phyloP scores from a whole-genome alignment of 1,140 invertebrate genomes.

The Lethrus apterus region DNA sequence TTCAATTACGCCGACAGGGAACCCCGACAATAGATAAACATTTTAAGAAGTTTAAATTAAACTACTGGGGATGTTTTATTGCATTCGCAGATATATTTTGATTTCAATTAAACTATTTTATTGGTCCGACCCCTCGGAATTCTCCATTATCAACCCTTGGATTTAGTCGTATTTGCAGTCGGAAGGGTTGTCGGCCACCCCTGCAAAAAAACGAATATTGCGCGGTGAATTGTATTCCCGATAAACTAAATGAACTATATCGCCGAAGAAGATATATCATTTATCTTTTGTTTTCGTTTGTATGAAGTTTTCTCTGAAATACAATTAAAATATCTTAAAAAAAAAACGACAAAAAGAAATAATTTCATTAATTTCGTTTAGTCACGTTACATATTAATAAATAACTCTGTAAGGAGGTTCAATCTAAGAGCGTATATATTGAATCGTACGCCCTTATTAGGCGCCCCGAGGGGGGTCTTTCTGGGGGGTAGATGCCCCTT shows the following conservation, averaged over 20 bases:
- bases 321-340: neutral
- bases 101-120: constrained; percentile 29
- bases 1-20: constrained; percentile 10
- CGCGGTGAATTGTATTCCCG: neutral
- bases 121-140: constrained; percentile 28
- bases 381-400: constrained; percentile 8
- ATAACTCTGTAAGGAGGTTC: constrained; percentile 8
- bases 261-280: no score
- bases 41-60: constrained; percentile 26
- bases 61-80: constrained; percentile 23
- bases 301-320: neutral
- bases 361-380: neutral
- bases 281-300: no score
- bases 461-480: constrained; percentile 20
- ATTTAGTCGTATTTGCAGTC: constrained; percentile 16
- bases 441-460: constrained; percentile 33
- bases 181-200: constrained; percentile 17
- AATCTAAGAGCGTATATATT: constrained; percentile 11
- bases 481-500: constrained; percentile 19
- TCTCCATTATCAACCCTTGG: constrained; percentile 26
- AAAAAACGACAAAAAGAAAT: neutral
- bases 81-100: constrained; percentile 27
- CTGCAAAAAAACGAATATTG: constrained; percentile 6
- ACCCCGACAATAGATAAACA: constrained; percentile 15
- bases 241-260: constrained; percentile 1